Conservation (phyloP, 2,797 vertebrate genomes). For the Pantherophis vulpinus region DNA sequence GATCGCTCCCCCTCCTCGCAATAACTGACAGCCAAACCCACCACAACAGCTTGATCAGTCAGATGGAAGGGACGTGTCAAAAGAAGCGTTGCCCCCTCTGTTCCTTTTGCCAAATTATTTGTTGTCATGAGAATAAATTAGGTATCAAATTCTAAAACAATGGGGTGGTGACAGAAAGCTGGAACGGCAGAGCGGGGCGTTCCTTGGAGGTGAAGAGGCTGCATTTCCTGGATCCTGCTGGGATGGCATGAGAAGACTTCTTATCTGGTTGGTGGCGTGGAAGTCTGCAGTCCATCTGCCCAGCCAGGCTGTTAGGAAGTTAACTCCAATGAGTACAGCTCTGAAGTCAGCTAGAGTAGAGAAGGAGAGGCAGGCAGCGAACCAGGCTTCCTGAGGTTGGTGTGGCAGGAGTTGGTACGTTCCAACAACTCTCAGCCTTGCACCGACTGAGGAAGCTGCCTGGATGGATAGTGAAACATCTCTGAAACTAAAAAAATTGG, state of each 20-base stretch:
- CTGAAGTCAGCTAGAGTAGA: not conserved
- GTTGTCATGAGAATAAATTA: constrained; percentile 65
- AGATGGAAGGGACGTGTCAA: constrained; percentile 18
- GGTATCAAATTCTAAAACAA: constrained; percentile 59
- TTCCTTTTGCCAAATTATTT: constrained; percentile 61
- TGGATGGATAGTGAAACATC: not conserved
- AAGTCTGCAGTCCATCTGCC: constrained; percentile 56
- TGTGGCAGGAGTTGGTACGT: not conserved
- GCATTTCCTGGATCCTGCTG: constrained; percentile 33
- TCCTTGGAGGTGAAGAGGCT: constrained; percentile 47
- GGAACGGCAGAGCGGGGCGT: constrained; percentile 50
- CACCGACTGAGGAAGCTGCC: not conserved
- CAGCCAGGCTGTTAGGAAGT: not conserved
- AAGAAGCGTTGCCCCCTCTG: not conserved
- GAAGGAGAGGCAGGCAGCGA: not conserved
- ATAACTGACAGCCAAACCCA: not conserved
- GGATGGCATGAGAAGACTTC: constrained; percentile 11
- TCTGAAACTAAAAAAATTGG: not conserved
- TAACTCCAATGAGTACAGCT: constrained; percentile 18
- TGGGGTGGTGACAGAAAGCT: constrained; percentile 67
- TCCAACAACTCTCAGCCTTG: not conserved
- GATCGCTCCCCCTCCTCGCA: not conserved
- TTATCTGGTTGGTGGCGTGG: constrained; percentile 5
- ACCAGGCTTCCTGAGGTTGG: not conserved
- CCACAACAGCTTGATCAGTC: constrained; percentile 58